phyloP scores from a whole-genome alignment of 2,113 vertebrate species.

The Aegithalos caudatus region DNA sequence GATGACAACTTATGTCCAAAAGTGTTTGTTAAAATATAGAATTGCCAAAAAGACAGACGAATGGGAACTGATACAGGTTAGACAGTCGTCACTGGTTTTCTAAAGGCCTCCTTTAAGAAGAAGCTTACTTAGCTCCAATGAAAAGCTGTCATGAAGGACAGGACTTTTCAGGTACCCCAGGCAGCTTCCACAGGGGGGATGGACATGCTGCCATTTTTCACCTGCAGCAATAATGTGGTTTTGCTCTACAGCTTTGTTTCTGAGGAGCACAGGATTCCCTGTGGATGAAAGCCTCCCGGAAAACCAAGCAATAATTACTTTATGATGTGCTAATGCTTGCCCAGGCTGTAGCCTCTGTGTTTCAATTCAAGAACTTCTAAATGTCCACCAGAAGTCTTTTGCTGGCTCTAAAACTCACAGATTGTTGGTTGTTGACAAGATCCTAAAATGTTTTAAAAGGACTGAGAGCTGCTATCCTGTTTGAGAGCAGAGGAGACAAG shows the following conservation, averaged over 20 bases:
- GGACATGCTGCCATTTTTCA: background rate
- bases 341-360: background rate
- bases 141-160: background rate
- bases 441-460: background rate
- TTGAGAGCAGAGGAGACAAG: background rate
- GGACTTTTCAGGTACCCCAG: background rate
- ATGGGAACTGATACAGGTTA: background rate
- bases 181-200: background rate
- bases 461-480: rapidly evolving
- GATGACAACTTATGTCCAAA: background rate
- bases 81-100: background rate
- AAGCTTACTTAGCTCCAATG: background rate
- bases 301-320: background rate
- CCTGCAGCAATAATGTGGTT: background rate
- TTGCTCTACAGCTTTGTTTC: background rate
- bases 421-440: background rate
- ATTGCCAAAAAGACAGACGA: background rate
- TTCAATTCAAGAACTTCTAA: background rate
- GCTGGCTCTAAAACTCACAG: background rate
- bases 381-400: background rate
- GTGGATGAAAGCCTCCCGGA: background rate
- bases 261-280: background rate
- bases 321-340: background rate
- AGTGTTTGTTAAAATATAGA: background rate
- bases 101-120: background rate